A percentile compares a stretch with the other conserved stretches of the same genome.
These are phyloP conservation scores for Peromyscus nudipes DNA, from an alignment of 2,797 vertebrate species.

Conservation along the genomic window DNA sequence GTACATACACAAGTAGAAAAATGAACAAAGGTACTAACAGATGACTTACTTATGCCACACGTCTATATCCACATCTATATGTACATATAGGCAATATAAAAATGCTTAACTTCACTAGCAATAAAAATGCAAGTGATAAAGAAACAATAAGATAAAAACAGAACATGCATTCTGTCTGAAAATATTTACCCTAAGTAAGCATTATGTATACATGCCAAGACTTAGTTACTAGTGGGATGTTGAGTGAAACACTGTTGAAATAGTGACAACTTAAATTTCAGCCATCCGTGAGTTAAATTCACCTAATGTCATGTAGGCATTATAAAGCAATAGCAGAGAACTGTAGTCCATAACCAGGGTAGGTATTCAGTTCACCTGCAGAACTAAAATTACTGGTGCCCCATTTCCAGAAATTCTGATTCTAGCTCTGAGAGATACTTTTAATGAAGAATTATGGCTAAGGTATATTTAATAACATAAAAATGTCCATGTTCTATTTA, in stretches of 20 bases:
- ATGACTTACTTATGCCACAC: background rate
- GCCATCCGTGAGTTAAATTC: background rate
- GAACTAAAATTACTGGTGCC: background rate
- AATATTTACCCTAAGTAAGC: constrained; percentile 50
- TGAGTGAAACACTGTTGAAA: constrained; percentile 12
- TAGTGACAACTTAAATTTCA: background rate
- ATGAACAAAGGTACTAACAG: constrained; percentile 10
- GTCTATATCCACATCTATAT: background rate
- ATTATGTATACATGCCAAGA: constrained; percentile 31
- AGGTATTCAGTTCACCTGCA: background rate
- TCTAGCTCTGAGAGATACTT: background rate
- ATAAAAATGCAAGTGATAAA: constrained; percentile 62
- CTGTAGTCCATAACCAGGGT: background rate
- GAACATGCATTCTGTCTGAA: constrained; percentile 44
- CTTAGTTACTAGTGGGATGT: background rate
- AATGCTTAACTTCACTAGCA: constrained; percentile 54
- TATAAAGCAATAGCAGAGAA: background rate
- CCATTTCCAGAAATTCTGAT: constrained; percentile 31
- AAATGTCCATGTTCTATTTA: constrained; percentile 30
- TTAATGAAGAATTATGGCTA: constrained; percentile 46
- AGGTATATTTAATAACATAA: constrained; percentile 43
- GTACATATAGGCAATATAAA: background rate
- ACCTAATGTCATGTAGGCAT: background rate
- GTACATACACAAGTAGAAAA: constrained; percentile 3
- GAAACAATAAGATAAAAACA: constrained; percentile 56